Evolutionary conservation across 2,113 vertebrate species (phyloP).

Genomic region (Pongo abelii): DNA sequence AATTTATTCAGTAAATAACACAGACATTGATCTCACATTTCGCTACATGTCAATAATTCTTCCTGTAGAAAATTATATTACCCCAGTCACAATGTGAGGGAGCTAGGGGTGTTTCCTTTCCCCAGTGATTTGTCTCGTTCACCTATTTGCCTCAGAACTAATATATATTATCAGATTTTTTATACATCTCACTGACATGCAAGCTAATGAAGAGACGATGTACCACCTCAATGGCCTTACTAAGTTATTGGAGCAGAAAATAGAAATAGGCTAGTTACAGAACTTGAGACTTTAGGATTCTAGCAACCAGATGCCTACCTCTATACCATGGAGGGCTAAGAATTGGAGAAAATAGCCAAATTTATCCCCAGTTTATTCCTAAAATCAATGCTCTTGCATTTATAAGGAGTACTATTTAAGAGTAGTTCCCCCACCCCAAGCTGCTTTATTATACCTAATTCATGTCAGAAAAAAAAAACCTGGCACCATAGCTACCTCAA

Average conservation of each 20-base stretch:
- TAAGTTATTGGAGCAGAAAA: not conserved
- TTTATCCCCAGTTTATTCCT: not conserved
- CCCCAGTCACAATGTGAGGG: not conserved
- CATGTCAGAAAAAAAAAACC: not conserved
- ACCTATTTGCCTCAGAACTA: not conserved
- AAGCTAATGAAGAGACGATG: not conserved
- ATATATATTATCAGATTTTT: not conserved
- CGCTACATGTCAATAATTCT: conserved; percentile 26
- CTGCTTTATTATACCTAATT: not conserved
- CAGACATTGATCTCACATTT: conserved; percentile 50
- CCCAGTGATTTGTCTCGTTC: not conserved
- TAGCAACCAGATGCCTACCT: not conserved
- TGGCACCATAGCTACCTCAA: not conserved
- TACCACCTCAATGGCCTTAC: not conserved
- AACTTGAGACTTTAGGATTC: not conserved
- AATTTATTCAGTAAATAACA: conserved; percentile 52
- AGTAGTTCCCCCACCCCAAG: not conserved
- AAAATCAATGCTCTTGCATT: not conserved
- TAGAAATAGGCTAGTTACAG: not conserved
- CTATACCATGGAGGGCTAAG: not conserved
- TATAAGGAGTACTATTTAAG: not conserved
- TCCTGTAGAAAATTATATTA: conserved; percentile 37
- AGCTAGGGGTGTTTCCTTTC: not conserved
- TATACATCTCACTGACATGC: not conserved
- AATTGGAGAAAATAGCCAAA: not conserved